These are phyloP conservation scores for Aeoliscus strigatus DNA, from an alignment of 2,797 vertebrate genomes.

Conservation along the genomic window DNA sequence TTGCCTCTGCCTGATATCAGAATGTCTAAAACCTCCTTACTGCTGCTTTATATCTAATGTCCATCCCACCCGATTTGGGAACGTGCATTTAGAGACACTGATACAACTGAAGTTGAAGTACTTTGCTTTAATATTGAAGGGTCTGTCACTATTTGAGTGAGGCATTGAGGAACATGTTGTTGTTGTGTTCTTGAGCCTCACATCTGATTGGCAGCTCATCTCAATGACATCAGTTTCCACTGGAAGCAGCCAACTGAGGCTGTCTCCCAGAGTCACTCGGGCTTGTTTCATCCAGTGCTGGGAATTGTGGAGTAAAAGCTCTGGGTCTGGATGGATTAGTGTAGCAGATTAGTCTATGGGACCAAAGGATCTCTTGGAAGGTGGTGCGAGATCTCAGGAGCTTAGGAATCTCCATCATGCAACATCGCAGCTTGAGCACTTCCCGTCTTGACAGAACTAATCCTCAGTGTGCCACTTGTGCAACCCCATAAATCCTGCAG, in stretches of 20 bases:
- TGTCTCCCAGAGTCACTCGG: constrained; percentile 40
- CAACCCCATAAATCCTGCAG: constrained; percentile 61
- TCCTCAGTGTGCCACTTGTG: constrained; percentile 76
- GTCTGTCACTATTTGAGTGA: background rate
- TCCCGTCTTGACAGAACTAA: constrained; percentile 72
- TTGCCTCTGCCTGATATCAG: too few species aligned
- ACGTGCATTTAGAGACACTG: too few species aligned
- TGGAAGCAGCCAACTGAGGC: constrained; percentile 15
- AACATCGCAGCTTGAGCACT: constrained; percentile 59
- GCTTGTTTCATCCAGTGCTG: constrained; percentile 25
- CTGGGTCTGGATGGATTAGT: constrained; percentile 49
- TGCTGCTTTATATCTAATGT: too few species aligned
- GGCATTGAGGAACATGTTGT: background rate
- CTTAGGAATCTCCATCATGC: constrained; percentile 75
- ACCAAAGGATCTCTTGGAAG: constrained; percentile 58
- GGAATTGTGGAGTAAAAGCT: constrained; percentile 28
- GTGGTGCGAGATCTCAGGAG: constrained; percentile 75
- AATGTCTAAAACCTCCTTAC: too few species aligned
- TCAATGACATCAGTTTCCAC: too few species aligned
- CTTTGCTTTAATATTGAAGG: too few species aligned
- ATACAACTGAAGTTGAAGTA: too few species aligned
- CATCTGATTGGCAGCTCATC: too few species aligned
- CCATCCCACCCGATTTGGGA: too few species aligned
- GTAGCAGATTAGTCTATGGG: constrained; percentile 60
- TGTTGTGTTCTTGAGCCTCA: too few species aligned